Conservation (phyloP, 2,797 vertebrate genomes). For the Sebastes diploproa region DNA sequence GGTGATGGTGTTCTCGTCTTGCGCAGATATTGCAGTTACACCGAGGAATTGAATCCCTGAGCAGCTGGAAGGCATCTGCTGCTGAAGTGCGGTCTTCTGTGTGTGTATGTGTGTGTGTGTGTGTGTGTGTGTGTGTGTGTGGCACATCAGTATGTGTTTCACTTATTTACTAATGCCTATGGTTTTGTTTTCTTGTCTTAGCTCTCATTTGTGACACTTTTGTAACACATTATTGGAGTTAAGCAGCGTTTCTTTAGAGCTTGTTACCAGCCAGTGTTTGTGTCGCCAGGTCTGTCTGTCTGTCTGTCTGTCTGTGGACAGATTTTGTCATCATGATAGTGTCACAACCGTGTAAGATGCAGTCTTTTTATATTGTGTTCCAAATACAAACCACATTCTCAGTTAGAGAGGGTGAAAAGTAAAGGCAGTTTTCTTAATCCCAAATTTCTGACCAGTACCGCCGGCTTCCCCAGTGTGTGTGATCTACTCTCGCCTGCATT, state of each 20-base stretch:
- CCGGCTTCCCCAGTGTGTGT: neutral
- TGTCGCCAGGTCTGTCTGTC: no score
- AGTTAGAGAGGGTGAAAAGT: no score
- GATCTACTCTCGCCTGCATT: no score
- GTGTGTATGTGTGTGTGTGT: neutral
- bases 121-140: neutral
- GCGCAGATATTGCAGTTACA: conserved; percentile 58
- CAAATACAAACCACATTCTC: no score
- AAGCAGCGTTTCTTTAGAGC: neutral
- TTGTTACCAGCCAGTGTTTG: neutral
- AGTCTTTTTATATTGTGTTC: no score
- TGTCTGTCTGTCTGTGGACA: neutral
- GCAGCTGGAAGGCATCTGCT: conserved; percentile 69
- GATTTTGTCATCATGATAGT: neutral
- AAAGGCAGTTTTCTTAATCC: no score
- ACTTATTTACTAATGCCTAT: conserved; percentile 5
- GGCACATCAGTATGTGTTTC: neutral
- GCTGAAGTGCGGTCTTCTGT: conserved; percentile 20
- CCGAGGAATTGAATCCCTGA: conserved; percentile 64
- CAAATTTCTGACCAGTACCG: neutral
- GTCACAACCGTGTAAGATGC: neutral
- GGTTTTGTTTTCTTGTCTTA: conserved; percentile 10
- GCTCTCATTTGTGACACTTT: neutral
- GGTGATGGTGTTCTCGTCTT: conserved; percentile 50
- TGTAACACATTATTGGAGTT: neutral